Percentiles rank a stretch among this genome's conserved stretches.
Conservation (phyloP, 2,888 invertebrate species). For the Phymatocera aterrima region DNA sequence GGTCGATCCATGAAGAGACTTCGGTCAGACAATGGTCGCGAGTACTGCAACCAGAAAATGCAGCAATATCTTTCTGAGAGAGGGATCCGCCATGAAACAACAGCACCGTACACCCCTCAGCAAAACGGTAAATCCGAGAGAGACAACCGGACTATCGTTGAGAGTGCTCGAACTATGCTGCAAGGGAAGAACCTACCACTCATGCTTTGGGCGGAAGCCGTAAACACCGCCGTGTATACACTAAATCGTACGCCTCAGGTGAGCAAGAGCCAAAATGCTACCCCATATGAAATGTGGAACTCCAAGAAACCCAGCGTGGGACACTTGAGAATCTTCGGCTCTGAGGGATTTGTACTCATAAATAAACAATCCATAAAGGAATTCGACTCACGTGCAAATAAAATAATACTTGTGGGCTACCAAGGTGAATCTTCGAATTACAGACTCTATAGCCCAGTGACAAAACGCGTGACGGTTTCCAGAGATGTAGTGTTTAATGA, state of each 20-base stretch:
- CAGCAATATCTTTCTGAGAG: background rate
- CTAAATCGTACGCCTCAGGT: constrained; percentile 13
- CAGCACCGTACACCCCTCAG: constrained; percentile 19
- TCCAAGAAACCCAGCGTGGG: background rate
- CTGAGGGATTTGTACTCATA: background rate
- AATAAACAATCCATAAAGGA: constrained; percentile 7
- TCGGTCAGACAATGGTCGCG: background rate
- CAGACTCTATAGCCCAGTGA: background rate
- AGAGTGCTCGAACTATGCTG: constrained; percentile 12
- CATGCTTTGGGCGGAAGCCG: constrained; percentile 6
- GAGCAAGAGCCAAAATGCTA: background rate
- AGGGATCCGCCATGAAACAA: background rate
- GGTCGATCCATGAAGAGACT: background rate
- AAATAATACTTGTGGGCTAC: background rate
- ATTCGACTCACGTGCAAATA: constrained; percentile 22
- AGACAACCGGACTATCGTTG: constrained; percentile 3
- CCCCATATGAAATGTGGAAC: constrained; percentile 1
- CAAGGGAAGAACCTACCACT: constrained; percentile 1
- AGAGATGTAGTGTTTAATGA: constrained; percentile 49
- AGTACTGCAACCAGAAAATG: background rate
- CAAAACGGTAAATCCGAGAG: background rate
- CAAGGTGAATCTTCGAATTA: background rate
- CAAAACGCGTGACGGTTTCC: constrained; percentile 19
- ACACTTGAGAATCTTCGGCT: background rate
- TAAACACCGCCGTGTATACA: background rate